Evolutionary conservation across 2,888 invertebrate genomes (phyloP).

Genomic region (Perizoma flavofasciatum): DNA sequence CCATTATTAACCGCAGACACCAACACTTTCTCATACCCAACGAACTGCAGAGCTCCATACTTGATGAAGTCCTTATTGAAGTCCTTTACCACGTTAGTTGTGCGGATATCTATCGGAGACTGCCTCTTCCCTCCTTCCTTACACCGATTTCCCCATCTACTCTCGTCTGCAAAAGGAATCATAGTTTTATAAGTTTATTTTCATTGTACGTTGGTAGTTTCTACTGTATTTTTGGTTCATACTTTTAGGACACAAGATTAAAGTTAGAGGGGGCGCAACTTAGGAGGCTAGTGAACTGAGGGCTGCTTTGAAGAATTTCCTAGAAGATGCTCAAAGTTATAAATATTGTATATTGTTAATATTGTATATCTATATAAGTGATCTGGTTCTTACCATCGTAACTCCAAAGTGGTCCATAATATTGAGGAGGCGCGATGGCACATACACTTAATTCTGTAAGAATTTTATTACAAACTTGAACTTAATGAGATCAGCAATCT

Average conservation of each 20-base stretch:
- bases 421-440: neutral
- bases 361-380: too few species aligned
- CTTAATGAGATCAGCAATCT: too few species aligned
- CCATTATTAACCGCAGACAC: constrained; percentile 86
- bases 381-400: constrained; percentile 44
- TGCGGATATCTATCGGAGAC: constrained; percentile 72
- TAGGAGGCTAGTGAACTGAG: too few species aligned
- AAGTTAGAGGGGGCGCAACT: too few species aligned
- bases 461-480: neutral
- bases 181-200: too few species aligned
- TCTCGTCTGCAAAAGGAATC: constrained; percentile 50
- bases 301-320: too few species aligned
- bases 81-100: constrained; percentile 53
- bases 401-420: constrained; percentile 40
- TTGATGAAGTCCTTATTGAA: constrained; percentile 57
- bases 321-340: too few species aligned
- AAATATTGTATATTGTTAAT: too few species aligned
- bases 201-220: too few species aligned
- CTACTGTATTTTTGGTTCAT: too few species aligned
- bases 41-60: constrained; percentile 77
- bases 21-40: constrained; percentile 80
- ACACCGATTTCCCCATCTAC: constrained; percentile 57
- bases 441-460: constrained; percentile 17
- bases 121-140: constrained; percentile 61
- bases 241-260: too few species aligned